Percentiles rank a stretch among this genome's conserved stretches.
Evolutionary conservation across 2,888 invertebrate genomes (phyloP).

Genomic region (Chironomus tentans): DNA sequence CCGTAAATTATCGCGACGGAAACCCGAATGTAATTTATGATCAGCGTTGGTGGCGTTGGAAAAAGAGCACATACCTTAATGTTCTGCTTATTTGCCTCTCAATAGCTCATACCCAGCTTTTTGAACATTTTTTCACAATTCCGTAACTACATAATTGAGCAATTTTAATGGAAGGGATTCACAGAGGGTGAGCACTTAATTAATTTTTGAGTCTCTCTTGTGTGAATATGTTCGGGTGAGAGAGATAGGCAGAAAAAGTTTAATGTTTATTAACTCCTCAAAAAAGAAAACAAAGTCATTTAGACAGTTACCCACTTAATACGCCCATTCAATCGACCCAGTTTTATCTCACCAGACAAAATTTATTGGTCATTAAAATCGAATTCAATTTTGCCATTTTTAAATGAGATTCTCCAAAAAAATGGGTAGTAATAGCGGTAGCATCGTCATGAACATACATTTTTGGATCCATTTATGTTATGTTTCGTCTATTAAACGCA

Average conservation of each 20-base stretch:
- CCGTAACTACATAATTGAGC: constrained; percentile 5
- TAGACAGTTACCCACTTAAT: too few relatives aligned
- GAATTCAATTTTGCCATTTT: constrained; percentile 17
- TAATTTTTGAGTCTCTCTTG: neutral
- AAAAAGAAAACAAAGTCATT: neutral
- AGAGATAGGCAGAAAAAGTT: too few relatives aligned
- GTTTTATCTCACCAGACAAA: neutral
- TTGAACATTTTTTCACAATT: neutral
- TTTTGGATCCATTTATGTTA: neutral
- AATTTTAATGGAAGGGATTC: neutral
- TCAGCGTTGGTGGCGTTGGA: neutral
- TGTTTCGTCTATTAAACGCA: neutral
- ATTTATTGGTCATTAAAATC: constrained; percentile 23
- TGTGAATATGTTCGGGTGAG: neutral
- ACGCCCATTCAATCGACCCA: neutral
- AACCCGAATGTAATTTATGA: constrained; percentile 12
- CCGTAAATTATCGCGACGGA: constrained; percentile 12
- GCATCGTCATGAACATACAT: neutral
- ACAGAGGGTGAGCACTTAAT: neutral
- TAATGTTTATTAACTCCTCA: neutral
- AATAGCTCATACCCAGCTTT: neutral
- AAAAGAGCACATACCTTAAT: too few relatives aligned
- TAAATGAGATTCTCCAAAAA: neutral
- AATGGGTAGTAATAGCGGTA: neutral
- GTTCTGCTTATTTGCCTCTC: too few relatives aligned